These are phyloP conservation scores for Eumacrocentrus americanus DNA, from an alignment of 2,888 invertebrate species.

Conservation along the genomic window DNA sequence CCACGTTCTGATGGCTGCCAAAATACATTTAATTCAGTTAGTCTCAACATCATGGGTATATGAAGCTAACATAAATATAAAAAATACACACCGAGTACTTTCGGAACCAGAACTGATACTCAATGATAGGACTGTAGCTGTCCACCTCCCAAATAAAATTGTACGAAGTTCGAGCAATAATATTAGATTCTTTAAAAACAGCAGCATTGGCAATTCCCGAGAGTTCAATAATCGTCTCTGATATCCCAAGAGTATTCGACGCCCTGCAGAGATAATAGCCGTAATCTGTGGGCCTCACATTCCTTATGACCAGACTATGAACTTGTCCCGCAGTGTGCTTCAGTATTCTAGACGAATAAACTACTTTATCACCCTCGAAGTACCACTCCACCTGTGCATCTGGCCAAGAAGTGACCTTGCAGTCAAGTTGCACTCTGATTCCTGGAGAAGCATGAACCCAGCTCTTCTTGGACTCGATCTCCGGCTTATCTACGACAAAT, in stretches of 20 bases:
- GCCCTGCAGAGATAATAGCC: conserved; percentile 82
- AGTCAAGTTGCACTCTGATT: conserved; percentile 73
- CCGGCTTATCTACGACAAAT: conserved; percentile 72
- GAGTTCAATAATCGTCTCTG: conserved; percentile 73
- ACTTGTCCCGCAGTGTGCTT: conserved; percentile 65
- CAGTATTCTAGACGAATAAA: conserved; percentile 51
- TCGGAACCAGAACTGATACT: conserved; percentile 67
- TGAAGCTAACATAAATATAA: too few species aligned
- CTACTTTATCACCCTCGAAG: conserved; percentile 47
- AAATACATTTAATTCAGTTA: conserved; percentile 7
- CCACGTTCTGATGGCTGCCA: conserved; percentile 23
- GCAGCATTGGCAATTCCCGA: conserved; percentile 77
- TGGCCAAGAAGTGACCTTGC: conserved; percentile 73
- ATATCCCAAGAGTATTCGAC: conserved; percentile 75
- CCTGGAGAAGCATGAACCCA: conserved; percentile 80
- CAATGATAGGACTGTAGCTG: conserved; percentile 79
- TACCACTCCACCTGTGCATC: conserved; percentile 65
- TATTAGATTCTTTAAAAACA: conserved; percentile 66
- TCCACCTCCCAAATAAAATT: conserved; percentile 85
- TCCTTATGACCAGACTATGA: conserved; percentile 73
- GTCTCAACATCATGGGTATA: not conserved
- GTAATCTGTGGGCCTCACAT: conserved; percentile 72
- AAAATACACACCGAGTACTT: conserved; percentile 58
- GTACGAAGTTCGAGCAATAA: conserved; percentile 66
- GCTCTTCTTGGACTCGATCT: conserved; percentile 68